A percentile compares a stretch with the other conserved stretches of the same genome.
phyloP scores from a whole-genome alignment of 2,797 vertebrate genomes.

The Enteromius mattozi region DNA sequence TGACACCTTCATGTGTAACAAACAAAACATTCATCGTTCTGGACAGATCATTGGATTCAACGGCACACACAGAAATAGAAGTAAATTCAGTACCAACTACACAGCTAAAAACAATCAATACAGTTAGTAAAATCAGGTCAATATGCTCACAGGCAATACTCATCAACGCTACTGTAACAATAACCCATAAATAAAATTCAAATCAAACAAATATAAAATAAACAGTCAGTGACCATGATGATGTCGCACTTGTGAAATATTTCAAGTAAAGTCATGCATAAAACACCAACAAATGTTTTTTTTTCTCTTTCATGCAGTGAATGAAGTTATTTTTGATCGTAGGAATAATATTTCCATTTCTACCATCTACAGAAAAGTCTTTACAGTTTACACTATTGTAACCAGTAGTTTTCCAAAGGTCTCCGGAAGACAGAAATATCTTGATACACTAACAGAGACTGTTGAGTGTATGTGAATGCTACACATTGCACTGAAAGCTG shows the following conservation, averaged over 20 bases:
- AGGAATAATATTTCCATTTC: background rate
- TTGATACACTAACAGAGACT: background rate
- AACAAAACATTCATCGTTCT: background rate
- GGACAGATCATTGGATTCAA: background rate
- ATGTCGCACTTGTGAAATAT: slow-evolving; percentile 49
- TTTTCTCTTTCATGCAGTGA: slow-evolving; percentile 36
- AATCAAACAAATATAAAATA: background rate
- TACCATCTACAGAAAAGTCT: slow-evolving; percentile 17
- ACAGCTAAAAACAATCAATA: slow-evolving; percentile 6
- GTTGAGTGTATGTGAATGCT: slow-evolving; percentile 23
- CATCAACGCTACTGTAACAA: background rate
- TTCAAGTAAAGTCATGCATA: slow-evolving; percentile 66
- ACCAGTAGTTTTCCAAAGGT: background rate
- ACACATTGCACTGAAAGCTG: slow-evolving; percentile 11
- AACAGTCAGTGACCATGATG: background rate
- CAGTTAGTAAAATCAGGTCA: background rate
- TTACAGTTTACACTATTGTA: slow-evolving; percentile 1
- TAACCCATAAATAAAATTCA: background rate
- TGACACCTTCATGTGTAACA: background rate
- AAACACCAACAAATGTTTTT: slow-evolving; percentile 38
- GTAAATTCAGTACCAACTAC: slow-evolving; percentile 5
- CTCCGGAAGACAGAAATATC: slow-evolving; percentile 41
- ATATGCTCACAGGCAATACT: background rate
- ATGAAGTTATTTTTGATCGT: background rate
- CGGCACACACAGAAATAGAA: slow-evolving; percentile 6